Conservation (phyloP, 1,140 invertebrate genomes). For the Psilanteris sp. region DNA sequence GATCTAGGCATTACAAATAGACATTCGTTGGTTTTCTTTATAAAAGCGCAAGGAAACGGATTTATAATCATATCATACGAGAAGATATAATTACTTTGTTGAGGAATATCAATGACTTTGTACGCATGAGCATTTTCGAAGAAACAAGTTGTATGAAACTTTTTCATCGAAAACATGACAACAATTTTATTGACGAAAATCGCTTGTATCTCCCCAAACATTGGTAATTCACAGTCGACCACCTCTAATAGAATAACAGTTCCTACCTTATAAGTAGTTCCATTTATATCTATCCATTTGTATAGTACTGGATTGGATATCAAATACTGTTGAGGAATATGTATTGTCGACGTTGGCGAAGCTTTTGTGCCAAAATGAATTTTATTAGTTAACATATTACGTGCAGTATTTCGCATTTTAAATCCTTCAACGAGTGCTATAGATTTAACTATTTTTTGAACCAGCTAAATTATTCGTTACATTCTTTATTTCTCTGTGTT, state of each 20-base stretch:
- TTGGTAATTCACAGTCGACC: slow-evolving; percentile 4
- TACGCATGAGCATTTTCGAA: too few species aligned
- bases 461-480: slow-evolving; percentile 24
- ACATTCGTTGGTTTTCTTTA: too few species aligned
- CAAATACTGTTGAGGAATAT: slow-evolving; percentile 5
- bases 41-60: slow-evolving; percentile 1
- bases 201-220: not conserved
- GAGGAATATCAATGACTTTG: too few species aligned
- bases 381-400: too few species aligned
- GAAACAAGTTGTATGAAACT: not conserved
- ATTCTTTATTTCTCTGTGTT: slow-evolving; percentile 48
- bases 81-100: too few species aligned
- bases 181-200: not conserved
- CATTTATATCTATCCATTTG: slow-evolving; percentile 1
- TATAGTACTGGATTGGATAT: not conserved
- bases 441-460: slow-evolving; percentile 25
- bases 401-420: slow-evolving; percentile 14
- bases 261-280: too few species aligned
- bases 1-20: too few species aligned
- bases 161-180: slow-evolving; percentile 1
- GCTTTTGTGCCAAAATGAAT: too few species aligned
- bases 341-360: too few species aligned
- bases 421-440: too few species aligned
- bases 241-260: too few species aligned
- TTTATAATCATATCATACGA: slow-evolving; percentile 2